Base-by-base conservation (phyloP, 2,888 invertebrate genomes). In the Acanthopleura granulata region DNA sequence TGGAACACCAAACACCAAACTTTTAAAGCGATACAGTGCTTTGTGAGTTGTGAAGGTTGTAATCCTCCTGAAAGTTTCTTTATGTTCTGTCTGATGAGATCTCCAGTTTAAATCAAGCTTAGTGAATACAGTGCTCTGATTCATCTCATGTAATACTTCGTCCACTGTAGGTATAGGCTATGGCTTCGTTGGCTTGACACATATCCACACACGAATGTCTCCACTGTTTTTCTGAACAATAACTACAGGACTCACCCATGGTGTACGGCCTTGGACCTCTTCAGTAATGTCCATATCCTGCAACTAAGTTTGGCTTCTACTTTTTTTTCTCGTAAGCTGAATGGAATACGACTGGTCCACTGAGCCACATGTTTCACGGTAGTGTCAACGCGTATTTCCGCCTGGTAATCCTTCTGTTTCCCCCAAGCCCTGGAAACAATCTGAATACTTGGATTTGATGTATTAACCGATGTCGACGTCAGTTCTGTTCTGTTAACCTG, bases 121-220 rank as follows among this genome's bases (percentile, higher is more conserved):
- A 61, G 1, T 61, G 3, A 61, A 61, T 25, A 61, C n/a, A 61
- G 61, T 61, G 25, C 61, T 61, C 25, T 61, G 61, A 11, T 61
- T 61, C 25, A 61, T 22, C n/a, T 61, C 61, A 6, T 61, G 61
- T 61, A 61, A 25, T 61, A 61, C 61, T 61, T 61, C 61, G 12
- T 61, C 61, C 25, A 61, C 61, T 22, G 61, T 61, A 61, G 61
- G 61, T 6, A 61, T 61, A 6, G 61, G 61, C n/a, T 61, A 12
- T 61, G 25, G 61, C 25, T 22, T n/a, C 25, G 25, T 61, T 61
- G n/a, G 61, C 61, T 61, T 61, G 61, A 22, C 61, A 6, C 61
- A 61, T 61, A 11, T 61, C 61, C n/a, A 61, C 79, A 79, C 4
- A 77, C 76, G 76, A 77, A 79, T 61, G 77, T 77, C n/a, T 74